Evolutionary conservation across 2,113 vertebrate genomes (phyloP).

Genomic region (Brachirus orientalis): DNA sequence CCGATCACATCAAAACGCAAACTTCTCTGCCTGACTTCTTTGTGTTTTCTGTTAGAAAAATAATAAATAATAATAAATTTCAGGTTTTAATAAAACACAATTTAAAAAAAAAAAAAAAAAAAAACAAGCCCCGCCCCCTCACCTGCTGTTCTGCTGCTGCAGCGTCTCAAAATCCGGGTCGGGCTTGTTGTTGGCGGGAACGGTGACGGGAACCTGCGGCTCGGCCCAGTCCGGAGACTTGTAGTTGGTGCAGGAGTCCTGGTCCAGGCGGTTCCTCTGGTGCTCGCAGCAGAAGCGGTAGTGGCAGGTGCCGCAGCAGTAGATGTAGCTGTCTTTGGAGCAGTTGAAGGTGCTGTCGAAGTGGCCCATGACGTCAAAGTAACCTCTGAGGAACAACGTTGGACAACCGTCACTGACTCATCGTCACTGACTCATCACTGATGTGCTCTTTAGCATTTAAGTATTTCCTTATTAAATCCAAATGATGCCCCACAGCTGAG

Average conservation of each 20-base stretch:
- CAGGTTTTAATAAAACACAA: too few relatives aligned
- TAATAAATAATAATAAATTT: too few relatives aligned
- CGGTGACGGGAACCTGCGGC: constrained; percentile 77
- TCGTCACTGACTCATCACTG: too few relatives aligned
- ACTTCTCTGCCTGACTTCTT: too few relatives aligned
- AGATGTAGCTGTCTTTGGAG: constrained; percentile 88
- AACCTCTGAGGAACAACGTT: constrained; percentile 72
- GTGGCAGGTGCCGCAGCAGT: constrained; percentile 93
- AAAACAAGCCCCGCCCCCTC: neutral
- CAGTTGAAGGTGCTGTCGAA: constrained; percentile 92
- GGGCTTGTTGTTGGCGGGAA: constrained; percentile 66
- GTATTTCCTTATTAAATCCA: too few relatives aligned
- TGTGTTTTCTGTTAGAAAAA: too few relatives aligned
- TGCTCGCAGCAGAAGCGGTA: constrained; percentile 95
- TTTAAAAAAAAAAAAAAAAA: too few relatives aligned
- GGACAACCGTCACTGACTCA: neutral
- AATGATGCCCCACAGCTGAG: too few relatives aligned
- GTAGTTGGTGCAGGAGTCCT: constrained; percentile 89
- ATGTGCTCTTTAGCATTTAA: too few relatives aligned
- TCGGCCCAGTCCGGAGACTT: constrained; percentile 87
- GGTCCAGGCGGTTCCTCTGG: constrained; percentile 86
- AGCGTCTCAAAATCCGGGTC: constrained; percentile 82
- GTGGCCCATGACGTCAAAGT: constrained; percentile 94
- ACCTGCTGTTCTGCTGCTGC: constrained; percentile 83
- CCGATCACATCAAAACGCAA: too few relatives aligned